Percentiles rank a stretch among this genome's conserved stretches.
Conservation (phyloP, 2,113 vertebrate species). For the Neodon shergylaensis region DNA sequence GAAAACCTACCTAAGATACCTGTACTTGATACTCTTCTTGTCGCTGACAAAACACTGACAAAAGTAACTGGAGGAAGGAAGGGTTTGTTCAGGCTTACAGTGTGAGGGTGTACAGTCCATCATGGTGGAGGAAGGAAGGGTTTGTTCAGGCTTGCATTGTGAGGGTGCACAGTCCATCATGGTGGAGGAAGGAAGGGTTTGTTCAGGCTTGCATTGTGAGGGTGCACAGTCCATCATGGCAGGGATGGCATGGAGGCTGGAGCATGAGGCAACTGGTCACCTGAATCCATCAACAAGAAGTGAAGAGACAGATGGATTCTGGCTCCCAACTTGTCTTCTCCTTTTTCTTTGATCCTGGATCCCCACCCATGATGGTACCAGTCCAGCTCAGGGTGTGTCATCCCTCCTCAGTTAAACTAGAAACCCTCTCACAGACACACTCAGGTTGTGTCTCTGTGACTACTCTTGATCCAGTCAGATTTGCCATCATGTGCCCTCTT, state of each 20-base stretch:
- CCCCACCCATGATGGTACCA: no score
- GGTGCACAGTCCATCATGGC: no score
- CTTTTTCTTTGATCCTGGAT: not conserved
- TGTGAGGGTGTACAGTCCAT: no score
- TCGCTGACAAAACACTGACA: not conserved
- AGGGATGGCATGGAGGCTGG: not conserved
- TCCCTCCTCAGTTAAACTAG: not conserved
- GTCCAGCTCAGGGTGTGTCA: not conserved
- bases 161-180: not conserved
- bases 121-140: no score
- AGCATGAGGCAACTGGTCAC: not conserved
- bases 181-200: no score
- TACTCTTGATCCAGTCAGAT: not conserved
- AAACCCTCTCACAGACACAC: not conserved
- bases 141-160: not conserved
- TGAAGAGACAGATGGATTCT: not conserved
- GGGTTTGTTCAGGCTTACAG: no score
- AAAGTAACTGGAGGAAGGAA: not conserved
- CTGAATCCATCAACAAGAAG: not conserved
- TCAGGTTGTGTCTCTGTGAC: not conserved
- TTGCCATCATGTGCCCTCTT: not conserved
- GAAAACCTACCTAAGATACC: not conserved
- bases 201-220: no score
- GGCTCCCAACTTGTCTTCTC: not conserved
- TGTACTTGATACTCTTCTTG: not conserved